A percentile compares a stretch with the other conserved stretches of the same genome.
These are phyloP conservation scores for Gila orcuttii DNA, from an alignment of 2,113 vertebrate species.

Conservation along the genomic window DNA sequence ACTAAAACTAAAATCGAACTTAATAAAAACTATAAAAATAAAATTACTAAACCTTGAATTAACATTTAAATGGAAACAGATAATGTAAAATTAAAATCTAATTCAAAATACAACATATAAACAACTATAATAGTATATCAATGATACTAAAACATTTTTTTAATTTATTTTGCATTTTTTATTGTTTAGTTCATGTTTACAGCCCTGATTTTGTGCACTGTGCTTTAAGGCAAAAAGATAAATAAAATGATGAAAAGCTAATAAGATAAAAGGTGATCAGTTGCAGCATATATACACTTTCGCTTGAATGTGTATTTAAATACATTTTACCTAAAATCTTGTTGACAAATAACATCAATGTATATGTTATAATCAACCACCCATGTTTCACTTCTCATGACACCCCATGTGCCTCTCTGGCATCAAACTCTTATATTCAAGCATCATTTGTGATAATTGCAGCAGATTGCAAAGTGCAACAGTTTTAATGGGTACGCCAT, in stretches of 20 bases:
- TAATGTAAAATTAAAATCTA: not conserved
- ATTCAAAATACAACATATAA: not conserved
- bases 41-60: not conserved
- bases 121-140: not conserved
- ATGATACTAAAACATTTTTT: too few relatives aligned
- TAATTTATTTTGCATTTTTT: not conserved
- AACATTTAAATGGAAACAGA: not conserved
- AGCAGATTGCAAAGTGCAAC: not conserved
- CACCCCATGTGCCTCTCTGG: not conserved
- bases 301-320: not conserved
- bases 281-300: not conserved
- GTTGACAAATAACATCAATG: not conserved
- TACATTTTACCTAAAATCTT: not conserved
- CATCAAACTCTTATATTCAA: not conserved
- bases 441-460: not conserved
- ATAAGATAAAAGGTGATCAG: not conserved
- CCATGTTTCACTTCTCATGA: not conserved
- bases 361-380: not conserved
- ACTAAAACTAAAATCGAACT: not conserved
- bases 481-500: not conserved
- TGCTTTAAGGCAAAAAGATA: not conserved
- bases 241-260: not conserved
- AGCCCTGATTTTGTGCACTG: not conserved
- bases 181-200: not conserved
- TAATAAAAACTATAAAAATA: not conserved